Evolutionary conservation across 1,140 invertebrate species (phyloP), one percentile per base, ranked within the genome.

Genomic region (Thalassaphorura encarpata): DNA sequence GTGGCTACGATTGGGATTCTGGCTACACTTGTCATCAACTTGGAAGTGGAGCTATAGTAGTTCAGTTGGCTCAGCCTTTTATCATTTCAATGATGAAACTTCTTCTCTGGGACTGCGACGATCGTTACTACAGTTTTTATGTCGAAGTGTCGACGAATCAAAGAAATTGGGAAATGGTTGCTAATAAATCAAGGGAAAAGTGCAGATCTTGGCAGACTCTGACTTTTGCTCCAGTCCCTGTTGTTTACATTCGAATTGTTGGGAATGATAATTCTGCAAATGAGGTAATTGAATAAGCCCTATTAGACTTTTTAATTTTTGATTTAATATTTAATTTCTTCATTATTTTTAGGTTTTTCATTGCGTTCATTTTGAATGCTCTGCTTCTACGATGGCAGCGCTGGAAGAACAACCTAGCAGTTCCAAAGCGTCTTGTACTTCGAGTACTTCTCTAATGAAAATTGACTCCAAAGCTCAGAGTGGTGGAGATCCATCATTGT

Each of bases 21-120:
- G 92, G 96, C 45, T 99, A 98, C 72, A 98, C 94, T 2, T 98
- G 94, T 72, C 96, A 99, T 78, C 95, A 99, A 74, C 75, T 99
- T 36, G 93, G 94, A 60, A 92, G 86, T 67, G 94, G 95, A 28
- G 81, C 84, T 58, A 97, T 99, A 68, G 78, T 92, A 58, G 83
- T 99, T 53, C 93, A 97, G 74, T 78, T 99, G 56, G 89, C 90
- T 19, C 96, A 99, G 73, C 95, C 96, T 1, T 98, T 95, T 72
- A 79, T 95, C 59, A 80, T 98, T 50, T 82, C 84, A 45, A 92
- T 89, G 6, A 85, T 97, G 78, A 82, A 85, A 66, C 75, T 98
- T 66, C 72, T 98, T 41, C 75, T 99, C 48, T 99, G 96, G 96
- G 95, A 99, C 75, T 96, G 91, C 73, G 96, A 99, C 75, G 88